Conservation (phyloP, 1,140 invertebrate genomes). For the Euura saliciscinereae region DNA sequence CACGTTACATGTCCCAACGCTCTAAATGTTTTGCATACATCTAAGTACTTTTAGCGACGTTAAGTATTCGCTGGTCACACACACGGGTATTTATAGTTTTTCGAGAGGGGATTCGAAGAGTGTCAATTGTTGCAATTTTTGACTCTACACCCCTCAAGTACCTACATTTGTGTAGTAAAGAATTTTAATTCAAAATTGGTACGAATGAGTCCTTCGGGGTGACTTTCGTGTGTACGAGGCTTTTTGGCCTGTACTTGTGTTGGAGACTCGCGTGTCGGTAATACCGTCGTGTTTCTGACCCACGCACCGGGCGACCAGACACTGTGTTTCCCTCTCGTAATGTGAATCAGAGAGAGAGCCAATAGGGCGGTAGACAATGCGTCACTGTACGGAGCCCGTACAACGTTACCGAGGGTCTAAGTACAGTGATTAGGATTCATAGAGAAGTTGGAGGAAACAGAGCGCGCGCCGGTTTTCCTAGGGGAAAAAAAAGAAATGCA, state of each 20-base stretch:
- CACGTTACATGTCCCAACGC: no score
- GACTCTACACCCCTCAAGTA: no score
- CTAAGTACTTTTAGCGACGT: no score
- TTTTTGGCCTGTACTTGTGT: background rate
- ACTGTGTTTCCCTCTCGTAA: background rate
- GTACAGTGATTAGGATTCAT: background rate
- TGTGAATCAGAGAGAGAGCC: background rate
- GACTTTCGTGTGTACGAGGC: background rate
- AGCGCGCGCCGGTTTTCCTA: background rate
- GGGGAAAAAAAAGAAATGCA: background rate
- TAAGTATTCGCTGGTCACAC: no score
- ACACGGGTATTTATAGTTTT: no score
- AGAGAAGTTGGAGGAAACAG: background rate
- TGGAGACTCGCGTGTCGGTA: background rate
- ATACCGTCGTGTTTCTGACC: background rate
- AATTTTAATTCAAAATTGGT: no score
- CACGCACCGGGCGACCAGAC: background rate
- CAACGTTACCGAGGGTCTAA: background rate
- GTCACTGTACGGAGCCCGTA: background rate
- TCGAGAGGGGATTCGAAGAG: no score
- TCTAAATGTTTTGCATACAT: no score
- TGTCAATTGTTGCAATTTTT: no score
- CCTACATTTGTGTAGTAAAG: no score
- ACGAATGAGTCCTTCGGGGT: no score
- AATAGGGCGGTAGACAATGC: background rate